A percentile compares a stretch with the other conserved stretches of the same genome.
Conservation (phyloP, 2,888 invertebrate species). For the Enoplolaimus lenunculus region DNA sequence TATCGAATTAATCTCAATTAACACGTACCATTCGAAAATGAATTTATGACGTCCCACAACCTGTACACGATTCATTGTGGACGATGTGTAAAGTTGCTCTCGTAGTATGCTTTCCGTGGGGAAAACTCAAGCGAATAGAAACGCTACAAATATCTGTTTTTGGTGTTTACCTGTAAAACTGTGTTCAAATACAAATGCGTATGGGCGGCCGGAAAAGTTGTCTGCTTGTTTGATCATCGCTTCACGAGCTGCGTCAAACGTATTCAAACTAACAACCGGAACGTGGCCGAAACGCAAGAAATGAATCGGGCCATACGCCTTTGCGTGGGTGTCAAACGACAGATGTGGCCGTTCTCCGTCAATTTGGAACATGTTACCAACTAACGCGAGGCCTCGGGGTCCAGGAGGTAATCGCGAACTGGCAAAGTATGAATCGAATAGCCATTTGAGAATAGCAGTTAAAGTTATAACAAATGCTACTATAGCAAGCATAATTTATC, state of each 20-base stretch:
- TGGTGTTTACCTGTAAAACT: neutral
- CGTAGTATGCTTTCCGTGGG: too few relatives aligned
- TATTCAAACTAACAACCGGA: neutral
- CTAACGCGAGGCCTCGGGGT: neutral
- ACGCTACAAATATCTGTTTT: too few relatives aligned
- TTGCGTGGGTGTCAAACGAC: neutral
- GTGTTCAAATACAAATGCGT: neutral
- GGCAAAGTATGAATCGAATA: too few relatives aligned
- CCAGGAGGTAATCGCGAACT: neutral
- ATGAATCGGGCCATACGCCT: neutral
- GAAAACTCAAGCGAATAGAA: too few relatives aligned
- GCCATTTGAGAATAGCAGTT: too few relatives aligned
- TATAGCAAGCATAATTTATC: too few relatives aligned
- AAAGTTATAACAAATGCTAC: too few relatives aligned
- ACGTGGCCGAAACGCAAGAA: neutral
- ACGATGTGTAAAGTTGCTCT: too few relatives aligned
- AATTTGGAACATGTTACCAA: neutral
- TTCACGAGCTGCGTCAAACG: neutral
- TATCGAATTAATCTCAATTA: too few relatives aligned
- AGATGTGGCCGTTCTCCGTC: neutral
- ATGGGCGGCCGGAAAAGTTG: neutral
- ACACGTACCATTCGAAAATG: too few relatives aligned
- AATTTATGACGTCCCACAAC: too few relatives aligned
- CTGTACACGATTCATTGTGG: too few relatives aligned
- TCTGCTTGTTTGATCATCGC: neutral